Evolutionary conservation across 2,113 vertebrate species (phyloP), one percentile per base, ranked within the genome.

Genomic region (Notarius lentiginosus): DNA sequence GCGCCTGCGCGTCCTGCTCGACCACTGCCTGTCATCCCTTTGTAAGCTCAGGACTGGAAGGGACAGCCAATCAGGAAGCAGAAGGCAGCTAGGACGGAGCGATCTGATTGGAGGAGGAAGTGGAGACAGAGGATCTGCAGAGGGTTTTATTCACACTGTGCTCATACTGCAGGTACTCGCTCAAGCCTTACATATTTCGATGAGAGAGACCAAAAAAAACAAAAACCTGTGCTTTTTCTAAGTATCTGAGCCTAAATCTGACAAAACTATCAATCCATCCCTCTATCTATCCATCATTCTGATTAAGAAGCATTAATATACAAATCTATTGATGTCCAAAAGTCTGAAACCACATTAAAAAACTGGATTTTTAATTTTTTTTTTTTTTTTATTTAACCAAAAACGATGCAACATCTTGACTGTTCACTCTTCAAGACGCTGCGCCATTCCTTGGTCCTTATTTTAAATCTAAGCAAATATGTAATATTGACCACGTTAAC

Each of bases 21-120:
- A 87, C 56, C 89, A 94, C 94, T 93, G 88, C 92, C 89, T 92
- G n/a, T 63, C 73, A n/a, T 63, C 87, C 27, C 84, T 88, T 90
- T 90, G 91, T 88, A 92, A 93, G 87, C 93, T 91, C 84, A 87
- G 68, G 80, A 86, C 87, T 91, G 90, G 88, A 91, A 91, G 63
- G 85, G 61, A 73, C 24, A 91, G 83, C 94, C 94, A 95, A 94
- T 94, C 82, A 89, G 89, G 91, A 41, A 68, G 75, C 61, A 60
- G 63, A 56, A 86, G 30, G 30, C 65, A 85, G 85, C 89, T 83
- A 84, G 90, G 87, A 88, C 85, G 87, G 84, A 82, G 90, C 79
- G 17, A 75, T 58, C 88, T 63, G 87, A 92, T 89, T 91, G 89
- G 87, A 86, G 88, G 91, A 89, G 89, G 92, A 90, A 89, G 91